Percentiles rank a stretch among this genome's conserved stretches.
Conservation (phyloP, 2,888 invertebrate species). For the Candidula unifasciata region DNA sequence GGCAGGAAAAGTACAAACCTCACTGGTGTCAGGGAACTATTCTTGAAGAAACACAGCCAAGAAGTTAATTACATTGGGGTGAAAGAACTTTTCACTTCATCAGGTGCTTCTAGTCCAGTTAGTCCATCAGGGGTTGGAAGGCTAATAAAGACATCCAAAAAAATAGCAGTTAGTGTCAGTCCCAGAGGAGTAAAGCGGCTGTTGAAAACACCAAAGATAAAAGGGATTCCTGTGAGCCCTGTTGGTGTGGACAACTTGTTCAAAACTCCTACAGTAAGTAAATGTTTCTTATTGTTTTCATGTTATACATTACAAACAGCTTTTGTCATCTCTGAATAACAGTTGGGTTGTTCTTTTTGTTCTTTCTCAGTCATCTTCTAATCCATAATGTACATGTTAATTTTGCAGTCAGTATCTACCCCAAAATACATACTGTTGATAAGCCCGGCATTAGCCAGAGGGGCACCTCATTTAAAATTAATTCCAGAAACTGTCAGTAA, state of each 20-base stretch:
- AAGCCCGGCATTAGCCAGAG: too few relatives aligned
- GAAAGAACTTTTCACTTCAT: constrained; percentile 41
- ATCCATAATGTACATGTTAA: too few relatives aligned
- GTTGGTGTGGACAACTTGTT: constrained; percentile 46
- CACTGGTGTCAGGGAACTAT: constrained; percentile 60
- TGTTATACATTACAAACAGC: too few relatives aligned
- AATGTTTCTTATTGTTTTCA: background rate
- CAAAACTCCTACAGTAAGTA: constrained; percentile 46
- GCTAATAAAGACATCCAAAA: constrained; percentile 52
- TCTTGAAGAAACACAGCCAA: constrained; percentile 53
- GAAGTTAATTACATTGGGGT: constrained; percentile 56
- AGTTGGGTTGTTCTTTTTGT: too few relatives aligned
- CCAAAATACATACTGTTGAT: too few relatives aligned
- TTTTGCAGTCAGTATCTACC: too few relatives aligned
- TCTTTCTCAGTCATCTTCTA: too few relatives aligned
- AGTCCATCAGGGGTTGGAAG: constrained; percentile 47
- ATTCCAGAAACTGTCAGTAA: too few relatives aligned
- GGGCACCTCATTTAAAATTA: too few relatives aligned
- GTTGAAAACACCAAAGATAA: constrained; percentile 32
- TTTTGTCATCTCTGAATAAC: too few relatives aligned
- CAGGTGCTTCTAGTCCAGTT: background rate
- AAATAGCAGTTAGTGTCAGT: constrained; percentile 13
- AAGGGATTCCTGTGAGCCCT: constrained; percentile 40
- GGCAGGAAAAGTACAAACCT: constrained; percentile 59
- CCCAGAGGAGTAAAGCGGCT: constrained; percentile 34